A percentile compares a stretch with the other conserved stretches of the same genome.
phyloP scores from a whole-genome alignment of 2,113 vertebrate genomes.

The Heterotis niloticus region DNA sequence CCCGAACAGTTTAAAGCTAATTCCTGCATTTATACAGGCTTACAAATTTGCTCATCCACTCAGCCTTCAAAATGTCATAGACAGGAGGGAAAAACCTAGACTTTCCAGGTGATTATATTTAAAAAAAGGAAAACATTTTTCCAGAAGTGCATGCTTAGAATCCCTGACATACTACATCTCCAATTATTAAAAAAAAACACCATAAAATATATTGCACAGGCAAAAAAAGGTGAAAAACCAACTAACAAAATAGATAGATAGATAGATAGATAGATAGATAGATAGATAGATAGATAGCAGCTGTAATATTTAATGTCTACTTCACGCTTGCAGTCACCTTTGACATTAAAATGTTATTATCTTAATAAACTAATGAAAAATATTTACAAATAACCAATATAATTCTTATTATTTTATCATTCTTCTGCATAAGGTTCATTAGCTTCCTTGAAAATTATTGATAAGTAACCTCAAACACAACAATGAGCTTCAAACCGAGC shows the following conservation, averaged over 20 bases:
- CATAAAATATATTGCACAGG: constrained; percentile 12
- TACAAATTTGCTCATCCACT: neutral
- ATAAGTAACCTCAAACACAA: neutral
- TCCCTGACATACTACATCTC: neutral
- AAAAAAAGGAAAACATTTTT: neutral
- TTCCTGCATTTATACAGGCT: neutral
- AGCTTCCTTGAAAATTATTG: neutral
- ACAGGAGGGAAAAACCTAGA: neutral
- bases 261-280: no score
- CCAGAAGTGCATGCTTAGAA: neutral
- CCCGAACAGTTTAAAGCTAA: neutral
- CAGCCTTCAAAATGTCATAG: neutral
- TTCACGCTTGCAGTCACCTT: constrained; percentile 11
- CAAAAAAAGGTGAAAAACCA: neutral
- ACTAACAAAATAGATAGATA: no score
- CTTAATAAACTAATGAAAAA: constrained; percentile 1
- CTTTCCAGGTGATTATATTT: neutral
- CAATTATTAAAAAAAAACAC: neutral
- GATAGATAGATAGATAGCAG: no score
- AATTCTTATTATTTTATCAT: neutral
- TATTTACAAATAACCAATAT: neutral
- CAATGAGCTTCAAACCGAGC: neutral
- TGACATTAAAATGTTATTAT: neutral
- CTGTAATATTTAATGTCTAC: neutral
- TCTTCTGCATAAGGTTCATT: neutral